phyloP scores from a whole-genome alignment of 1,140 invertebrate species.

The Adoxophyes honmai region DNA sequence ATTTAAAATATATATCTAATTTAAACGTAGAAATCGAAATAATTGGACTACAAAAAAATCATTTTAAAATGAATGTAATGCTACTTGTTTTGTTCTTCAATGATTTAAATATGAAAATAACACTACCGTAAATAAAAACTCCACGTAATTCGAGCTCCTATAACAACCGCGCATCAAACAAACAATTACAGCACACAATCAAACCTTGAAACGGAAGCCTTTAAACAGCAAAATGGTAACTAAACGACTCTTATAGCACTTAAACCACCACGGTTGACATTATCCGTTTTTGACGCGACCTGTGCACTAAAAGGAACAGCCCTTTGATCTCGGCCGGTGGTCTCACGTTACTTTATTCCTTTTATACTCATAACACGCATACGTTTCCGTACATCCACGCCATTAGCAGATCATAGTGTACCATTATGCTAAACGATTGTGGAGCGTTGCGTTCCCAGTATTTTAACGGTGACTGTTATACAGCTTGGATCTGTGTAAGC shows the following conservation, averaged over 20 bases:
- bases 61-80: no score
- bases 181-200: no score
- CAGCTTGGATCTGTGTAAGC: not conserved
- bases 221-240: not conserved
- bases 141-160: no score
- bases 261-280: constrained; percentile 36
- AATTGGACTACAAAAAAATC: no score
- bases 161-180: no score
- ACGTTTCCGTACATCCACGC: constrained; percentile 52
- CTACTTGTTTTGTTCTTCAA: no score
- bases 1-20: no score
- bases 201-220: no score
- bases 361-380: constrained; percentile 44
- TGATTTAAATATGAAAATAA: no score
- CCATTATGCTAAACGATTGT: constrained; percentile 34
- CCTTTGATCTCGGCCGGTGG: constrained; percentile 67
- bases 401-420: constrained; percentile 41
- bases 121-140: no score
- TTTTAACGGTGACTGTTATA: constrained; percentile 5
- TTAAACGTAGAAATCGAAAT: no score
- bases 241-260: constrained; percentile 30
- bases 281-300: constrained; percentile 46
- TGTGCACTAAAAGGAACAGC: constrained; percentile 23
- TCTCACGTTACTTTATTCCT: constrained; percentile 45
- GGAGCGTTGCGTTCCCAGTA: constrained; percentile 20